Percentiles rank a stretch among this genome's conserved stretches.
phyloP scores from a whole-genome alignment of 2,888 invertebrate genomes.

The Biston stratarius region DNA sequence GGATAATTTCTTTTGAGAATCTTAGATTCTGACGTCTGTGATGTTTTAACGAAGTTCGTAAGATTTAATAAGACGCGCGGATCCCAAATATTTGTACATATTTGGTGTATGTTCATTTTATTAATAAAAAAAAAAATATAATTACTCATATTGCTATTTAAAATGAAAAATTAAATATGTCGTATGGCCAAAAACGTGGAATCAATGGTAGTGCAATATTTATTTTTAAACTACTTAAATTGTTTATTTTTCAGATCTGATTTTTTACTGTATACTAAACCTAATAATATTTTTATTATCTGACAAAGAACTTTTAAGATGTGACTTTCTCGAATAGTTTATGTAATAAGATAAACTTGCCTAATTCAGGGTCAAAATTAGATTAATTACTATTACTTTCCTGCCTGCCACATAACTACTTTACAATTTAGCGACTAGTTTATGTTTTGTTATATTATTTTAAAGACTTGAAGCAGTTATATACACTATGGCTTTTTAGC shows the following conservation, averaged over 20 bases:
- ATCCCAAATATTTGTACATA: slow-evolving; percentile 34
- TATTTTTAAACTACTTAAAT: not conserved
- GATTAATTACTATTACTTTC: not conserved
- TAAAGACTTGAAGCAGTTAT: too few species aligned
- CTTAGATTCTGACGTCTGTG: slow-evolving; percentile 48
- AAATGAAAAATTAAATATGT: not conserved
- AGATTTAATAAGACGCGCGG: slow-evolving; percentile 6
- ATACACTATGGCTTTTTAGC: too few species aligned
- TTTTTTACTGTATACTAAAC: not conserved
- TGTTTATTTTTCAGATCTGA: slow-evolving; percentile 20
- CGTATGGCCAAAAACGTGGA: not conserved
- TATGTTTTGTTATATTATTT: not conserved
- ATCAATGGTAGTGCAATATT: slow-evolving; percentile 22
- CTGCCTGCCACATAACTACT: not conserved
- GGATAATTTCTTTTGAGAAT: slow-evolving; percentile 42
- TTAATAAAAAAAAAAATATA: slow-evolving; percentile 8
- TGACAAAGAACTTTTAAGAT: not conserved
- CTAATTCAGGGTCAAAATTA: slow-evolving; percentile 28
- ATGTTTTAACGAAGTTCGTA: slow-evolving; percentile 36
- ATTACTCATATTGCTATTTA: not conserved
- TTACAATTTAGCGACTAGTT: not conserved
- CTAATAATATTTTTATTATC: not conserved
- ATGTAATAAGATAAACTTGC: slow-evolving; percentile 20
- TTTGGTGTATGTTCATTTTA: slow-evolving; percentile 29
- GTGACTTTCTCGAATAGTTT: slow-evolving; percentile 16